A percentile compares a stretch with the other conserved stretches of the same genome.
Conservation (phyloP, 2,888 invertebrate species). For the Tiliacea citrago region DNA sequence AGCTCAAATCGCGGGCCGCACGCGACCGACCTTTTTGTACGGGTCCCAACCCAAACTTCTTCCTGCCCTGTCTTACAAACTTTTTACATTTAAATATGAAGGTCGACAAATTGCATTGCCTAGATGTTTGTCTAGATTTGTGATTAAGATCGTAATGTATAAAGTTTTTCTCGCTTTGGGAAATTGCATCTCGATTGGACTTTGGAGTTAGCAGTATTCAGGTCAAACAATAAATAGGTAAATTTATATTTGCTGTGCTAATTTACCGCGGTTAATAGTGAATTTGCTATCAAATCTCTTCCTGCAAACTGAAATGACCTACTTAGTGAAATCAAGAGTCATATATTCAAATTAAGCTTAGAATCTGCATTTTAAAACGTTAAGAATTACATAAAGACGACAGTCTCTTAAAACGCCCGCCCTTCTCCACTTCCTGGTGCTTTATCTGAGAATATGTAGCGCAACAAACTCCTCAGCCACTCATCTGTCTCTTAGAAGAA, state of each 20-base stretch:
- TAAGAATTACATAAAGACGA: not conserved
- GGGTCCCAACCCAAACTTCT: slow-evolving; percentile 20
- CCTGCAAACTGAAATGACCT: no score
- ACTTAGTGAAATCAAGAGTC: not conserved
- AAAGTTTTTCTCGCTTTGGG: slow-evolving; percentile 36
- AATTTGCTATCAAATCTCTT: not conserved
- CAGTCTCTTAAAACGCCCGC: not conserved
- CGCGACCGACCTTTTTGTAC: slow-evolving; percentile 62
- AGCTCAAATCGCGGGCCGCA: slow-evolving; percentile 61
- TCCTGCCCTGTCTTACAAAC: slow-evolving; percentile 32
- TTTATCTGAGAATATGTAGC: not conserved
- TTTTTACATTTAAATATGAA: slow-evolving; percentile 55
- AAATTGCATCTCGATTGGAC: slow-evolving; percentile 33
- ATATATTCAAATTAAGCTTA: not conserved
- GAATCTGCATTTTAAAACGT: not conserved
- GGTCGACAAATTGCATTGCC: slow-evolving; percentile 49
- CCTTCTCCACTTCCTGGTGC: not conserved
- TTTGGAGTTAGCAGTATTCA: not conserved
- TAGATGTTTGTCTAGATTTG: slow-evolving; percentile 23
- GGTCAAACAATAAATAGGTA: not conserved
- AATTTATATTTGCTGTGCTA: not conserved
- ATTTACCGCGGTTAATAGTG: not conserved
- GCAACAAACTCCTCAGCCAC: not conserved
- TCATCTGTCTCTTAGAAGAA: not conserved
- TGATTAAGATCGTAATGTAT: slow-evolving; percentile 40